A percentile compares a stretch with the other conserved stretches of the same genome.
phyloP scores from a whole-genome alignment of 2,797 vertebrate genomes.

The Vireo griseus region DNA sequence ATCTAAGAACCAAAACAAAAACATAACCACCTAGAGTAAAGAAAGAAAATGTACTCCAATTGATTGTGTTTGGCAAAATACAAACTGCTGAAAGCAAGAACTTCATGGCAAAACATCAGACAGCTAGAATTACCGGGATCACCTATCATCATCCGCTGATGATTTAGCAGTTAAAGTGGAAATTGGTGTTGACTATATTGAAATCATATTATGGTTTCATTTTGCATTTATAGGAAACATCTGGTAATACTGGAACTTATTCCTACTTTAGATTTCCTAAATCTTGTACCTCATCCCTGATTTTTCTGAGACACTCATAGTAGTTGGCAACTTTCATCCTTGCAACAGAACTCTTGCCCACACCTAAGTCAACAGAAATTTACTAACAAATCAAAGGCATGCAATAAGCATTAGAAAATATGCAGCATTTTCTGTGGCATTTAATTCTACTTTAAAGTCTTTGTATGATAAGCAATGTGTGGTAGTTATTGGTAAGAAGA shows the following conservation, averaged over 20 bases:
- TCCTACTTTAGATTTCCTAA: not conserved
- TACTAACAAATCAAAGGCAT: not conserved
- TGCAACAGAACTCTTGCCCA: not conserved
- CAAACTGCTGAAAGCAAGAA: not conserved
- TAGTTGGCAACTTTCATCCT: not conserved
- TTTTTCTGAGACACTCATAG: not conserved
- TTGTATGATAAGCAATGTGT: not conserved
- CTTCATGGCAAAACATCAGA: not conserved
- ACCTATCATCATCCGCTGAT: not conserved
- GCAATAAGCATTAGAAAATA: not conserved
- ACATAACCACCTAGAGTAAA: not conserved
- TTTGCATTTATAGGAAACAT: conserved; percentile 27
- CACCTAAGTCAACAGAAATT: not conserved
- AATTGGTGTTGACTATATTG: conserved; percentile 10
- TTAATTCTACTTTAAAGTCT: not conserved
- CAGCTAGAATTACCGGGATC: not conserved
- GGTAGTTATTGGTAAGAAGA: not conserved
- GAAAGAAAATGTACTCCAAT: not conserved
- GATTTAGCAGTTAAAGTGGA: conserved; percentile 2
- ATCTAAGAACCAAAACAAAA: not conserved
- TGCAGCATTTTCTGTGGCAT: not conserved
- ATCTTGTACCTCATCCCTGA: not conserved
- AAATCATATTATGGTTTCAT: conserved; percentile 7
- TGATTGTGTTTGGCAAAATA: not conserved
- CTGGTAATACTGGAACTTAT: not conserved